phyloP scores from a whole-genome alignment of 2,113 vertebrate genomes.

The Pseudolaguvia tuberculata region DNA sequence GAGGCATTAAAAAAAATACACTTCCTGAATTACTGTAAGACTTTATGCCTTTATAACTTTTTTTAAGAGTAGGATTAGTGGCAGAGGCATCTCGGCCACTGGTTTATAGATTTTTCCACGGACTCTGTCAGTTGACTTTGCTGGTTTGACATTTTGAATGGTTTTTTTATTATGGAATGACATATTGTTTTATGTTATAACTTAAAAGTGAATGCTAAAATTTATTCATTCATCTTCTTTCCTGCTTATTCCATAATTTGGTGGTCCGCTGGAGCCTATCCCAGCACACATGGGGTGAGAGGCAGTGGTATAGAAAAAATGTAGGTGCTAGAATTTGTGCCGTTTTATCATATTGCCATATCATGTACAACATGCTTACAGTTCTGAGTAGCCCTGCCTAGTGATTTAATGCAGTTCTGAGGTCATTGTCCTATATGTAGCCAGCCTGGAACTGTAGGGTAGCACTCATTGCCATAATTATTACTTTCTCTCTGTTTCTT shows the following conservation, averaged over 20 bases:
- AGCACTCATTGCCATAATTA: slow-evolving; percentile 28
- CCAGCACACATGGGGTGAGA: too few species aligned
- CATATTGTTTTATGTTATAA: too few species aligned
- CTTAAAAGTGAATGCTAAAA: too few species aligned
- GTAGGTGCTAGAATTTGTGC: background rate
- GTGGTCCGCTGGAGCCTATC: too few species aligned
- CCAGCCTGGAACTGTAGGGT: slow-evolving; percentile 45
- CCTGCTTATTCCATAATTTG: too few species aligned
- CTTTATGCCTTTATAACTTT: background rate
- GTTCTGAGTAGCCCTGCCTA: background rate
- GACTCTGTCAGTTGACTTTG: background rate
- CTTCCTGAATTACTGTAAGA: background rate
- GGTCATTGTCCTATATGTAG: slow-evolving; percentile 12
- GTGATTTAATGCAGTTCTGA: background rate
- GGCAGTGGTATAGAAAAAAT: too few species aligned
- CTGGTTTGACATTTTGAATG: background rate
- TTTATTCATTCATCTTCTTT: too few species aligned
- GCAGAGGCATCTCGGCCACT: too few species aligned
- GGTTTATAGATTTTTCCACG: background rate
- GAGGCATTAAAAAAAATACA: too few species aligned
- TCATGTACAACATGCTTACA: background rate
- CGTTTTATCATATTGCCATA: background rate
- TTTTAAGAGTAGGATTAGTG: too few species aligned
- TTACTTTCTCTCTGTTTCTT: background rate
- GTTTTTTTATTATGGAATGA: too few species aligned